Base-by-base conservation (phyloP, 2,888 invertebrate genomes). In the Onchidella celtica region DNA sequence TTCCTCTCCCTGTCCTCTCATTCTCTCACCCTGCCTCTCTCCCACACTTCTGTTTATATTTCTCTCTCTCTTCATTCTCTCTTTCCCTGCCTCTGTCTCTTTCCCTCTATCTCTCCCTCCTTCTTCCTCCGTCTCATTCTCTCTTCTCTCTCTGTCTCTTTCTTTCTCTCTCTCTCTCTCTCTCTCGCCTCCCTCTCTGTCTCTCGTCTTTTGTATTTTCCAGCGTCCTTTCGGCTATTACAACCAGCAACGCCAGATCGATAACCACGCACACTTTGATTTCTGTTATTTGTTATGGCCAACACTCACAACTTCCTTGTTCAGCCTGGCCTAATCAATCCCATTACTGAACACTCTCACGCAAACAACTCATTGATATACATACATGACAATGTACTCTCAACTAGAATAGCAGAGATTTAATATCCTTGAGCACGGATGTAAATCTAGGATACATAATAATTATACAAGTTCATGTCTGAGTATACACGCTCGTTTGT, bases 41-140 rank as follows among this genome's bases (percentile, higher is more conserved):
- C 38, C 69, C 38, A 40, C 32, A 0, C 57, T 32, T 32, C 57
- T 27, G n/a, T 14, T 27, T 34, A 29, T 74, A 29, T 61, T 38
- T 72, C 72, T 55, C 55, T 55, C 29, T 55, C 55, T 59, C 59
- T 24, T n/a, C 59, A 47, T 47, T 47, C 17, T 47, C 47, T 47
- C 17, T 47, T 17, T 17, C 17, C 17, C 47, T 6, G 17, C 47
- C 6, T 17, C 47, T 47, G 9, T 47, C 47, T 47, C 47, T 47
- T 17, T 47, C 47, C 17, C 47, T 47, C 47, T 47, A 6, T 47
- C 47, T 47, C 47, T 47, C 47, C 17, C 47, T 47, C 47, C 17
- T 17, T 47, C 47, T 47, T 17, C 17, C 17, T 17, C 6, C 47
- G 6, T 47, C 47, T 17, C 17, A 6, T 17, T 17, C 47, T 47